Base-by-base conservation (phyloP, 2,113 vertebrate species). In the Tricholaema leucomelas region DNA sequence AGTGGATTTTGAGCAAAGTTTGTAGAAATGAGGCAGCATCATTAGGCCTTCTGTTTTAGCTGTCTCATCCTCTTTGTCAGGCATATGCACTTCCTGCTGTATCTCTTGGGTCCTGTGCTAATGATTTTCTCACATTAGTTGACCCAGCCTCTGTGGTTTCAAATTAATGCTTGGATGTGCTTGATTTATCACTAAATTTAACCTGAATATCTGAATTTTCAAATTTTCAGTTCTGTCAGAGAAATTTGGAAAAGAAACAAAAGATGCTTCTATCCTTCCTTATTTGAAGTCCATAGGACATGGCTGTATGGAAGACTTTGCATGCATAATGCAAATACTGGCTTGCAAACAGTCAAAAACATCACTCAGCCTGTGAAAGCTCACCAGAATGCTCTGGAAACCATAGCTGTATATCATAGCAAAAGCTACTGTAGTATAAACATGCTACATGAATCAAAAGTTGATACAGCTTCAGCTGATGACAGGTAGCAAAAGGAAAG, bases 391-490 rank as follows among this genome's bases (percentile, higher is more conserved):
- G 72, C 67, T 76, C 59, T 85, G 77, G 88, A 70, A 92, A 24
- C 46, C 7, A 1, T 3, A 35, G 55, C 77, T 79, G 59, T 76
- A 9, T 58, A 15, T 84, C 82, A 67, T 18, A 90, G 81, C 71
- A 84, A 46, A 87, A 74, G 64, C 88, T 87, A 74, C 79, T 66
- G 1, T 38, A 31, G 36, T 7, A 17, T 18, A 73, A 84, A 58
- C 36, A 35, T 4, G 1, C 44, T 66, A 78, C 52, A 38, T 63
- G 70, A 92, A 81, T 91, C 84, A 87, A 82, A 50, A 87, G 60
- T 52, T 74, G 91, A 38, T 85, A 60, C 46, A 7, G 4, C 81
- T 84, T 90, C 89, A 88, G 93, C 81, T 95, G 92, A 86, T 82
- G 91, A 85, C 84, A 95, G 93, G 84, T 91, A 76, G 40, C 78